Base-by-base conservation (phyloP, 2,113 vertebrate species). In the Ochotona princeps region DNA sequence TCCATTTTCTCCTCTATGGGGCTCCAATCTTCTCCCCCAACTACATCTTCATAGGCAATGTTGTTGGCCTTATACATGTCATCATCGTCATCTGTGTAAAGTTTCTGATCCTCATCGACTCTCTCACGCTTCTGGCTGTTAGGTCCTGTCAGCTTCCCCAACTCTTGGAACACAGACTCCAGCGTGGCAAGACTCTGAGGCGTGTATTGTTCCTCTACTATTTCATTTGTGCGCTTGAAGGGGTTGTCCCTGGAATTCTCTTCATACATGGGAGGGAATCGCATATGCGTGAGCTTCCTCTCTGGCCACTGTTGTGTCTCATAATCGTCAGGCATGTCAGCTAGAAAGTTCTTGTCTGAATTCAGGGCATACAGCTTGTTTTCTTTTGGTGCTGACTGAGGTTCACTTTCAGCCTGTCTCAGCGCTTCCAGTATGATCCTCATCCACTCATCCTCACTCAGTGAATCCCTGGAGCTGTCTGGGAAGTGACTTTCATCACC, bases 171-270 rank as follows among this genome's bases (percentile, higher is more conserved):
- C 91, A 99, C 98, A 0, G 99, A 99, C 96, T 99, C 99, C 94
- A 99, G 95, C 0, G 99, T 99, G 3, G 99, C 99, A 20, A 99
- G 98, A 93, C 98, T 99, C 93, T 99, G 99, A 28, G 99, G 99
- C 0, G 99, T 99, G 80, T 99, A 99, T 54, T 99, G 99, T 93
- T 99, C 99, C 93, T 99, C 99, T 63, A 99, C 98, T 0, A 99
- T 99, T 97, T 99, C 99, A 21, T 99, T 99, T 54, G 99, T 99
- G 25, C 99, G 99, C 79, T 99, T 99, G 80, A 99, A 99, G 73
- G 98, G 99, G 83, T 97, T 98, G 91, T 99, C 99, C 8, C 99
- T 97, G 90, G 99, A 99, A 73, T 98, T 98, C 80, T 99, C 98
- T 70, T 99, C 99, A 60, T 99, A 98, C 93, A 98, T 97, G 0